Conservation (phyloP, 2,888 invertebrate genomes). For the Galerucella calmariensis region DNA sequence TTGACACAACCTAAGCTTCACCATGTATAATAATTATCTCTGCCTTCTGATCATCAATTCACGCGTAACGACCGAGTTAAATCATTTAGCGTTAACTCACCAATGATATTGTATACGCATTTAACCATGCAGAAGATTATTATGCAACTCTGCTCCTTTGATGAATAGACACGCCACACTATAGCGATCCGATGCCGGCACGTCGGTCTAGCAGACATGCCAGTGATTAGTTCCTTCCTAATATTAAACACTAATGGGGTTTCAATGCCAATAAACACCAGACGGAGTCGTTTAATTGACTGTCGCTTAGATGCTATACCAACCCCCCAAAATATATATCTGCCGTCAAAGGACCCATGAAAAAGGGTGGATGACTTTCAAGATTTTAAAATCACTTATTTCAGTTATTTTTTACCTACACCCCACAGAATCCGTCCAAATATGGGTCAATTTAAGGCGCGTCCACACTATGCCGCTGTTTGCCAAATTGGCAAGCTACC, state of each 20-base stretch:
- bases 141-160: slow-evolving; percentile 45
- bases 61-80: slow-evolving; percentile 59
- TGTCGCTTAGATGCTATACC: background rate
- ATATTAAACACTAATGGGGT: slow-evolving; percentile 27
- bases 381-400: too few species aligned
- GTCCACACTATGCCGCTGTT: too few species aligned
- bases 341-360: background rate
- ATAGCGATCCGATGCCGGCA: slow-evolving; percentile 13
- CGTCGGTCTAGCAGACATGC: slow-evolving; percentile 28
- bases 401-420: background rate
- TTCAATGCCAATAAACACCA: slow-evolving; percentile 23
- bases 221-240: slow-evolving; percentile 33
- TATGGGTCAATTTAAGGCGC: too few species aligned
- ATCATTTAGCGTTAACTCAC: slow-evolving; percentile 60
- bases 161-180: slow-evolving; percentile 39
- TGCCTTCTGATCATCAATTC: slow-evolving; percentile 62
- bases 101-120: slow-evolving; percentile 44
- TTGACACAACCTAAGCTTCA: slow-evolving; percentile 29
- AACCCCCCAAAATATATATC: background rate
- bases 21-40: slow-evolving; percentile 54
- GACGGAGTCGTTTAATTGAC: background rate
- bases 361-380: too few species aligned
- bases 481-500: too few species aligned
- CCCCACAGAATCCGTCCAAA: background rate
- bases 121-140: slow-evolving; percentile 48